Conservation (phyloP, 2,113 vertebrate species). For the Notiomystis cincta region DNA sequence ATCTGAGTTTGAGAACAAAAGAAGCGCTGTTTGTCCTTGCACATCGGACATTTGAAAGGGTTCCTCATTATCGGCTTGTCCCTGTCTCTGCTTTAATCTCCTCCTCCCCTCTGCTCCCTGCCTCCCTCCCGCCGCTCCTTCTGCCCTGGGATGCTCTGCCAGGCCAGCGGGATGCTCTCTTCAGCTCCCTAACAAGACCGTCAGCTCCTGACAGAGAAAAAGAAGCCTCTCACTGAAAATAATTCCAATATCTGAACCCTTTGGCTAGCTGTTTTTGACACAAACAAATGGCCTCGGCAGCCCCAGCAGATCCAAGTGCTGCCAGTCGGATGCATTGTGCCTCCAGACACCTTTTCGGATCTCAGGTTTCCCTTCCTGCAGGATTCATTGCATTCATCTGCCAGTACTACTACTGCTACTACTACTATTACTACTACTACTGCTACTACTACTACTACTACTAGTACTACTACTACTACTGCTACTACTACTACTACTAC, state of each 20-base stretch:
- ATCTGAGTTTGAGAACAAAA: slow-evolving; percentile 87
- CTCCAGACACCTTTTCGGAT: not conserved
- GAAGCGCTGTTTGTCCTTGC: slow-evolving; percentile 84
- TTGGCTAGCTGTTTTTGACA: not conserved
- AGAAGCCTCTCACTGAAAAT: not conserved
- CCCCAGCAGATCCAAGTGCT: accelerated
- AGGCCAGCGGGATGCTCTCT: not conserved
- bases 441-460: too few relatives aligned
- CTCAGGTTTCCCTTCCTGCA: not conserved
- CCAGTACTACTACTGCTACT: too few relatives aligned
- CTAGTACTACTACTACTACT: too few relatives aligned
- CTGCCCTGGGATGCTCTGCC: not conserved
- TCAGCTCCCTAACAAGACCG: slow-evolving; percentile 88
- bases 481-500: too few relatives aligned
- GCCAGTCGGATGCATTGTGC: accelerated
- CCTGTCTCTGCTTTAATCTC: slow-evolving; percentile 88
- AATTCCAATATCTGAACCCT: not conserved
- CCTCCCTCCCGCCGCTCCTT: slow-evolving; percentile 76
- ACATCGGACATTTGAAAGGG: slow-evolving; percentile 79
- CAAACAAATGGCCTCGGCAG: accelerated
- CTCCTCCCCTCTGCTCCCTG: slow-evolving; percentile 82
- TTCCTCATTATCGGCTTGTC: slow-evolving; percentile 85
- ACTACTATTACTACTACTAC: too few relatives aligned
- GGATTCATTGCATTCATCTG: not conserved
- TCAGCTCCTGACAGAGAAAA: not conserved